Base-by-base conservation (phyloP, 2,113 vertebrate genomes). In the Lagenorhynchus albirostris region DNA sequence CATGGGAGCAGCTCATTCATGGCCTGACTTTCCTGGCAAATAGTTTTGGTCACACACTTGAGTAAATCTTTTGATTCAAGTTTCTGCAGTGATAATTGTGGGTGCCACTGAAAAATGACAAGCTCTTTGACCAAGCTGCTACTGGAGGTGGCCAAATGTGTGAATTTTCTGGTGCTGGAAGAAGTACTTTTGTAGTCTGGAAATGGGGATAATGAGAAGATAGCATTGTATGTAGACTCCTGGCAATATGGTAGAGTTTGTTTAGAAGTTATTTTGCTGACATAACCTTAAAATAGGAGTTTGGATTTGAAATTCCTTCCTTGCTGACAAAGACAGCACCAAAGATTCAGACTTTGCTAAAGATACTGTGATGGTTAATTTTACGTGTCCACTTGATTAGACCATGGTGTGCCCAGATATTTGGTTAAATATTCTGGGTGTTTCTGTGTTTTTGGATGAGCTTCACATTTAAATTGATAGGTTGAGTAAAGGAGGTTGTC, bases 211-310 rank as follows among this genome's bases (percentile, higher is more conserved):
- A 9, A 50, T 62, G 79, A 73, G 23, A 76, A 71, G 29, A 33
- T 53, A 71, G 50, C 55, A 36, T 58, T 68, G 17, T 74, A 44
- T 13, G 15, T 36, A 89, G 33, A 55, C 82, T 97, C 50, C 68
- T 95, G 83, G 62, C 15, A 92, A 53, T 38, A n/a, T 33, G 20
- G 53, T 17, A 36, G 55, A 77, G 10, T 80, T 90, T 53, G 44
- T 92, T 58, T 76, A 41, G 58, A 55, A 83, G n/a, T 79, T 50
- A 58, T 86, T 96, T 83, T 95, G 55, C 31, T 60, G 23, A 33
- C 68, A 53, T 70, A 95, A 91, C 1, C 60, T 95, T 87, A 83
- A 96, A 93, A 91, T 79, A 91, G n/a, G 76, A 96, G 21, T 88
- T 60, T 92, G 55, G 13, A 73, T 97, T 92, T 83, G 38, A 65